Base-by-base conservation (phyloP, 2,797 vertebrate genomes). In the Atherinosoma microstoma region DNA sequence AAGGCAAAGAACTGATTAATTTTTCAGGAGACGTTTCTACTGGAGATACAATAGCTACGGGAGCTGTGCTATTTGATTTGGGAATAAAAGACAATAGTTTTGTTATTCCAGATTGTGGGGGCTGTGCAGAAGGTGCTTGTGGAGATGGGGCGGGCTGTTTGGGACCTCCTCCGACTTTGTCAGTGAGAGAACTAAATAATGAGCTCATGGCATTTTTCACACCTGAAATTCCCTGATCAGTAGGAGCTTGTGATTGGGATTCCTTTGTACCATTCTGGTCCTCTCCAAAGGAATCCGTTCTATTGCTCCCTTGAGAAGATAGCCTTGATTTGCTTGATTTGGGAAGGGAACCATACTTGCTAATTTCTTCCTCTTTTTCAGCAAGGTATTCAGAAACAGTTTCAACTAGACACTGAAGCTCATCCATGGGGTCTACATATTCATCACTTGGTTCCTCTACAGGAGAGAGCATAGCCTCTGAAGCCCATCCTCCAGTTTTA, bases 301-400 rank as follows among this genome's bases (percentile, higher is more conserved):
- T 91, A 84, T 84, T 76, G 78, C 86, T 95, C 69, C 86, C 89
- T 60, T 83, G 89, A 62, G 93, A 93, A 7, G 92, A 94, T 6
- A 94, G 69, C 59, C 91, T 92, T 30, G 93, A 93, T 84, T 94
- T 95, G 86, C 80, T 94, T 11, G 92, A 93, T 90, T 95, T 94
- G 45, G 97, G 93, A 85, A 99, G 88, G 0, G 95, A 94, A 73
- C 95, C 94, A 76, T 97, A 98, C 68, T 94, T 97, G 78, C 93
- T 99, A 69, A 99, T 98, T 94, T 99, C 98, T 78, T 99, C 96
- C 83, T 99, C 98, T 87, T 99, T 99, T 91, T 98, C 97, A 72
- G 97, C 97, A 70, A 99, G 95, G 84, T 99, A 99, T 90, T 98
- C 98, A 56, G 98, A 99, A 59, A 99, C 98, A 0, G 96, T 97